Conservation (phyloP, 2,888 invertebrate genomes). For the Pachycephus smyrnensis region DNA sequence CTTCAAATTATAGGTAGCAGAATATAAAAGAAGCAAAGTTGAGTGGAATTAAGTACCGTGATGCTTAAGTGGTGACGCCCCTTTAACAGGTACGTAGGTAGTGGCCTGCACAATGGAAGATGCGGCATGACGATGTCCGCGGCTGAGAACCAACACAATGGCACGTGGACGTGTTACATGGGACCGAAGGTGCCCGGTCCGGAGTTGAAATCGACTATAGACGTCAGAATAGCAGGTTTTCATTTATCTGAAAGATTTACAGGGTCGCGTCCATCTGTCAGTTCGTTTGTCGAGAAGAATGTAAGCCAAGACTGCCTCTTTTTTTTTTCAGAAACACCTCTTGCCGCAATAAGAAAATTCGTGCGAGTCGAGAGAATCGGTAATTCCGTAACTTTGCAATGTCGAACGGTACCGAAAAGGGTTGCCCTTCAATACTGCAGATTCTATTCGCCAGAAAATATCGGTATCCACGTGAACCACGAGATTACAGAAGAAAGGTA, state of each 20-base stretch:
- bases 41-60: too few species aligned
- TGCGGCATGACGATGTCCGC: conserved; percentile 68
- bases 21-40: too few species aligned
- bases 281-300: background rate
- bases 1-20: too few species aligned
- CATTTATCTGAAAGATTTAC: background rate
- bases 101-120: conserved; percentile 66
- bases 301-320: background rate
- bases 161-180: conserved; percentile 70
- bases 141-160: conserved; percentile 60
- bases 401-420: conserved; percentile 66
- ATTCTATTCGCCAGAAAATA: conserved; percentile 64
- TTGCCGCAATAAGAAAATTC: conserved; percentile 61
- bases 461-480: conserved; percentile 67
- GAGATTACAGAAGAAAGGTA: conserved; percentile 65
- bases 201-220: conserved; percentile 62
- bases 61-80: too few species aligned
- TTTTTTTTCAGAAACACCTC: conserved; percentile 41
- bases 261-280: background rate
- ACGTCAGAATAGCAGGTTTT: conserved; percentile 66
- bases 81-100: conserved; percentile 65
- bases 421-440: conserved; percentile 69
- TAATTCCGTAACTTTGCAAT: conserved; percentile 61
- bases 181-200: conserved; percentile 64
- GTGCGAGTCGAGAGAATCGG: conserved; percentile 54